Evolutionary conservation across 2,888 invertebrate genomes (phyloP).

Genomic region (Brachylomia viminalis): DNA sequence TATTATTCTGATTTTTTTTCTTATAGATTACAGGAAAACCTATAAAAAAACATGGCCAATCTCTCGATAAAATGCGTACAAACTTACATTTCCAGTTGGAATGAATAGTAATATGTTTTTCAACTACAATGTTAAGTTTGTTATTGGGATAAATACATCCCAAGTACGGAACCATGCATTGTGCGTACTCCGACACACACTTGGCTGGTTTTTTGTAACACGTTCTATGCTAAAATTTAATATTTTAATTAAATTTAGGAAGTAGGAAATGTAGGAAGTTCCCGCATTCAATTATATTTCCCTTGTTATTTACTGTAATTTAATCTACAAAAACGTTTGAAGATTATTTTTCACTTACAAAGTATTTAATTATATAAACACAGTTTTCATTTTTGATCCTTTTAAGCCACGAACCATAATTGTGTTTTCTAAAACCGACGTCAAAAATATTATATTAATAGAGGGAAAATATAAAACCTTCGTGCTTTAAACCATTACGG

Average conservation of each 20-base stretch:
- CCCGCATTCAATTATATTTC: neutral
- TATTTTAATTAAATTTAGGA: no score
- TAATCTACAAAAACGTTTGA: slow-evolving; percentile 16
- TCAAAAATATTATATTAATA: slow-evolving; percentile 47
- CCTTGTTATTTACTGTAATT: neutral
- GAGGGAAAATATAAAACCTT: slow-evolving; percentile 50
- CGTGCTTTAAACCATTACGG: slow-evolving; percentile 64
- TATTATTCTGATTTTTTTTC: no score
- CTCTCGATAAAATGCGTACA: no score
- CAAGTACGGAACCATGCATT: no score
- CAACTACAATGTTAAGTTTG: no score
- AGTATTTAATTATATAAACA: slow-evolving; percentile 45
- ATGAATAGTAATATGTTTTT: no score
- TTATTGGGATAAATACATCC: no score
- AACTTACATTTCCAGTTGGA: no score
- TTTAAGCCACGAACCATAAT: slow-evolving; percentile 28
- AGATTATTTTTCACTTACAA: slow-evolving; percentile 16
- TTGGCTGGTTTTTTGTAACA: neutral
- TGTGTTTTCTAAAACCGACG: slow-evolving; percentile 39
- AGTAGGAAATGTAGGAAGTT: neutral
- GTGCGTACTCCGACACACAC: no score
- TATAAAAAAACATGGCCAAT: no score
- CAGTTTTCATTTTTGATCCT: slow-evolving; percentile 33
- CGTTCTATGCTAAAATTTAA: neutral
- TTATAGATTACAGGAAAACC: no score